These are phyloP conservation scores for Brachypteracias leptosomus DNA, from an alignment of 2,113 vertebrate species.

Conservation along the genomic window DNA sequence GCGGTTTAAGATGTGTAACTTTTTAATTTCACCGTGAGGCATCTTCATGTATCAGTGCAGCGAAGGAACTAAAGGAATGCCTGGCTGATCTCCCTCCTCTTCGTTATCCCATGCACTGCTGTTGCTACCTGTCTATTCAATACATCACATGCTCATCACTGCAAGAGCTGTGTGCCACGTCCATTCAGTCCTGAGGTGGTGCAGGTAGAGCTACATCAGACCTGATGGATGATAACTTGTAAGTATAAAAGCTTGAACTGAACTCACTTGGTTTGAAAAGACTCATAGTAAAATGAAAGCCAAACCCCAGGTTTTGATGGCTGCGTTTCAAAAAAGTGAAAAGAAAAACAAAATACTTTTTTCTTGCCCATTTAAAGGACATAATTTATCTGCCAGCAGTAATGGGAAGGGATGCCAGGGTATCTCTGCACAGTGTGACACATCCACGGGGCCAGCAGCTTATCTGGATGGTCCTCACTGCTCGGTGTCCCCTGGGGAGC, in stretches of 20 bases:
- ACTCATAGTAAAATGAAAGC: background rate
- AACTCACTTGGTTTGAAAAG: background rate
- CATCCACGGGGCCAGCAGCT: background rate
- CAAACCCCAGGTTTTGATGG: background rate
- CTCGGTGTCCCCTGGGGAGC: background rate
- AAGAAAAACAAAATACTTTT: background rate
- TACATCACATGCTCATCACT: background rate
- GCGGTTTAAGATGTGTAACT: background rate
- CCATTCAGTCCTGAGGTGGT: background rate
- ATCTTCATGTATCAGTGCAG: background rate
- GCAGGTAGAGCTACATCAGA: background rate
- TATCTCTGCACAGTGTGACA: background rate
- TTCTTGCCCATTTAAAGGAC: background rate
- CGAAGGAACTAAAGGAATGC: rapidly evolving
- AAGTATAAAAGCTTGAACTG: background rate
- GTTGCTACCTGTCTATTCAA: background rate
- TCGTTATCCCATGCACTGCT: background rate
- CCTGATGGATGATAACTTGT: background rate
- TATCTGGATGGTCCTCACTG: conserved; percentile 2
- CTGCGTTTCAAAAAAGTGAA: background rate
- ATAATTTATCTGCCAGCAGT: background rate
- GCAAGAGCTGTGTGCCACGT: background rate
- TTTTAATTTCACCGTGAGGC: background rate
- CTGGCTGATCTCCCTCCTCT: background rate
- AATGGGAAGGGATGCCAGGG: background rate